Evolutionary conservation across 2,113 vertebrate species (phyloP).

Genomic region (human): GRCh38 chr6:35777001-35777500

Average conservation of each 20-base stretch:
- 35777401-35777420: background rate
- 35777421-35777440: background rate
- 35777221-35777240: background rate
- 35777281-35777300: background rate
- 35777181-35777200: background rate
- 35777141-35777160: no score
- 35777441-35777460: constrained; percentile 2
- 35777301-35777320: no score
- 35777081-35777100: background rate
- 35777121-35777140: no score
- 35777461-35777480: background rate
- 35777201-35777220: background rate
- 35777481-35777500: constrained; percentile 38
- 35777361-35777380: background rate
- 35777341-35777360: background rate
- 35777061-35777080: background rate
- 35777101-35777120: background rate
- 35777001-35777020: accelerated
- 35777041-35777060: background rate
- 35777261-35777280: background rate
- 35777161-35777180: no score
- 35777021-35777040: background rate
- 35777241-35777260: background rate
- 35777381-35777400: accelerated
- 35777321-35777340: background rate